A percentile compares a stretch with the other conserved stretches of the same genome.
phyloP scores from a whole-genome alignment of 2,113 vertebrate genomes.

The Oxyura jamaicensis region DNA sequence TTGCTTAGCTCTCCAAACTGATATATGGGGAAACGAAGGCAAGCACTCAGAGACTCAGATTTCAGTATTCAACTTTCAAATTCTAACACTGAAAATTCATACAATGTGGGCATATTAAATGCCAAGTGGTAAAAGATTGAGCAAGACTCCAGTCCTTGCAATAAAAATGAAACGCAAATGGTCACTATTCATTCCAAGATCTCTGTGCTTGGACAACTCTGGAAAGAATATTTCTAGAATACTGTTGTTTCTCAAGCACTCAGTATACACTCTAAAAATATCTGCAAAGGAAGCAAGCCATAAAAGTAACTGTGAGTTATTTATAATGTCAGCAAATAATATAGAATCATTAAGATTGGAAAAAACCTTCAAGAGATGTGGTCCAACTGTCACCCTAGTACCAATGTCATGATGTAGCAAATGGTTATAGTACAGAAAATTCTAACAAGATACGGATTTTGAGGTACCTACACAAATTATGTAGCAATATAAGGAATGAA shows the following conservation, averaged over 20 bases:
- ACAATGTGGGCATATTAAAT: not conserved
- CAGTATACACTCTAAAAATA: not conserved
- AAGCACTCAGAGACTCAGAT: not conserved
- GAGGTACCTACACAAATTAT: not conserved
- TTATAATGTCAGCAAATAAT: not conserved
- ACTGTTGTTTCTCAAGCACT: not conserved
- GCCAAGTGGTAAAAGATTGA: not conserved
- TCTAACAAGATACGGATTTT: not conserved
- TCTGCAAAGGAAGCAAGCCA: not conserved
- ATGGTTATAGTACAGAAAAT: not conserved
- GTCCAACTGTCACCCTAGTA: no score
- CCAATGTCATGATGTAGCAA: not conserved
- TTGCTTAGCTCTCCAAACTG: not conserved
- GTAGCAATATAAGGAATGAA: not conserved
- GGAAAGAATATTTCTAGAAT: not conserved
- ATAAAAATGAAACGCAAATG: not conserved
- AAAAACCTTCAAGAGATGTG: no score
- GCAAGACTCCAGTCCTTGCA: fast-evolving
- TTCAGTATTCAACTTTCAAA: not conserved
- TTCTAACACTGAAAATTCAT: not conserved
- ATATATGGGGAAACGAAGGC: fast-evolving
- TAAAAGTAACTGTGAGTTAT: not conserved
- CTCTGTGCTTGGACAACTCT: not conserved
- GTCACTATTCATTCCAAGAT: not conserved
- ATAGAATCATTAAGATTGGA: no score